Percentiles rank a stretch among this genome's conserved stretches.
phyloP scores from a whole-genome alignment of 2,888 invertebrate genomes.

The Alsophila aescularia region DNA sequence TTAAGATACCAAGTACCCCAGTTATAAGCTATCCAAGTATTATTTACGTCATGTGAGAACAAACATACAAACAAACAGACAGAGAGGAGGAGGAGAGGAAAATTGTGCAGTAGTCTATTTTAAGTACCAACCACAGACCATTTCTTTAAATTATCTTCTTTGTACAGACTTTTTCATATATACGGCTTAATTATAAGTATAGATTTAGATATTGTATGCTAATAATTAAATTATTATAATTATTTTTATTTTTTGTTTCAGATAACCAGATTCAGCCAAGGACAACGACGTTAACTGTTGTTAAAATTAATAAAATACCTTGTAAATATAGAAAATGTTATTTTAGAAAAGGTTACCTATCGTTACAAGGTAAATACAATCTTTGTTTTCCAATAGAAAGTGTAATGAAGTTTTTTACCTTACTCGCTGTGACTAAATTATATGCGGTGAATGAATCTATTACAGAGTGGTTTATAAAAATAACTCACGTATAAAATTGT shows the following conservation, averaged over 20 bases:
- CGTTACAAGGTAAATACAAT: neutral
- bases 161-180: too few species aligned
- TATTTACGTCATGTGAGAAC: too few species aligned
- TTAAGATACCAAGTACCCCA: too few species aligned
- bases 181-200: too few species aligned
- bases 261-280: constrained; percentile 4
- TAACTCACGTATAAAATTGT: constrained; percentile 5
- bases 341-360: constrained; percentile 5
- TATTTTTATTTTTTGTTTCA: constrained; percentile 22
- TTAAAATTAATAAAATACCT: constrained; percentile 2
- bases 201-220: too few species aligned
- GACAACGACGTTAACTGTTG: constrained; percentile 13
- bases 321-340: constrained; percentile 11
- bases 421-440: constrained; percentile 46
- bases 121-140: too few species aligned
- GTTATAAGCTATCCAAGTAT: too few species aligned
- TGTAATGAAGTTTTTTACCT: constrained; percentile 29
- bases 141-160: too few species aligned
- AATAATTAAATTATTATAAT: too few species aligned
- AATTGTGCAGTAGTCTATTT: too few species aligned
- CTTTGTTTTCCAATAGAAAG: constrained; percentile 2
- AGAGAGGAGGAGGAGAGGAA: too few species aligned
- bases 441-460: neutral
- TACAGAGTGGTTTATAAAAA: neutral
- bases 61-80: too few species aligned